Evolutionary conservation across 1,140 invertebrate genomes (phyloP).

Genomic region (Rhizoglyphus robini): DNA sequence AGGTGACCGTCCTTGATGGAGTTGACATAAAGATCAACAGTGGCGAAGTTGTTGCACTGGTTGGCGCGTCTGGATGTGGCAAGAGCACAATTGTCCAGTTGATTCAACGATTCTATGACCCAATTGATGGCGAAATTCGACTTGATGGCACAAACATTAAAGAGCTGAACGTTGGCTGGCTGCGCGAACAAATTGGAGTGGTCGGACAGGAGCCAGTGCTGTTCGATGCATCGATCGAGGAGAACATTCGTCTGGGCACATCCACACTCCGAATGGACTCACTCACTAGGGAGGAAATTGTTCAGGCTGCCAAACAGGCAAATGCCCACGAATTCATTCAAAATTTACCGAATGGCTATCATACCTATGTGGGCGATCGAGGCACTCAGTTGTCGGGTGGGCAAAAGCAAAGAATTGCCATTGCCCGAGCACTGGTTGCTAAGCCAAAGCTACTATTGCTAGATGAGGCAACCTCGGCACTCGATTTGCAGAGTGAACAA

Average conservation of each 20-base stretch:
- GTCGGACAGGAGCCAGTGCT: constrained; percentile 50
- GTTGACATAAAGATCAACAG: constrained; percentile 41
- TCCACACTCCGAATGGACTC: neutral
- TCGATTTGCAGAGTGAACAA: constrained; percentile 31
- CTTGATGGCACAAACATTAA: constrained; percentile 16
- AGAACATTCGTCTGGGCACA: constrained; percentile 36
- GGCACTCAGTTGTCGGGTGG: constrained; percentile 34
- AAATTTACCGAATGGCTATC: constrained; percentile 53
- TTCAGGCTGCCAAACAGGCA: constrained; percentile 56
- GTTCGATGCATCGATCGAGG: constrained; percentile 34
- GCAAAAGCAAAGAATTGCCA: constrained; percentile 37
- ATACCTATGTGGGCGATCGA: constrained; percentile 36
- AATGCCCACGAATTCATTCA: constrained; percentile 81
- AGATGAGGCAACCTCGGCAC: constrained; percentile 61
- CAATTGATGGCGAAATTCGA: constrained; percentile 47
- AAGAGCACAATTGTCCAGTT: constrained; percentile 31
- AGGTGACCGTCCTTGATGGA: constrained; percentile 38
- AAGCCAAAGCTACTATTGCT: constrained; percentile 64
- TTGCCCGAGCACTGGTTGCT: constrained; percentile 31
- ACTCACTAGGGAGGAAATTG: neutral
- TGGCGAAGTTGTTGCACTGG: constrained; percentile 65
- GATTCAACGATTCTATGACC: constrained; percentile 20
- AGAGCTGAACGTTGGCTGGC: constrained; percentile 29
- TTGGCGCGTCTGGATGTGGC: constrained; percentile 73
- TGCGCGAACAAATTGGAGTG: constrained; percentile 37